These are phyloP conservation scores for Saccopteryx bilineata DNA, from an alignment of 2,113 vertebrate species.

Conservation along the genomic window DNA sequence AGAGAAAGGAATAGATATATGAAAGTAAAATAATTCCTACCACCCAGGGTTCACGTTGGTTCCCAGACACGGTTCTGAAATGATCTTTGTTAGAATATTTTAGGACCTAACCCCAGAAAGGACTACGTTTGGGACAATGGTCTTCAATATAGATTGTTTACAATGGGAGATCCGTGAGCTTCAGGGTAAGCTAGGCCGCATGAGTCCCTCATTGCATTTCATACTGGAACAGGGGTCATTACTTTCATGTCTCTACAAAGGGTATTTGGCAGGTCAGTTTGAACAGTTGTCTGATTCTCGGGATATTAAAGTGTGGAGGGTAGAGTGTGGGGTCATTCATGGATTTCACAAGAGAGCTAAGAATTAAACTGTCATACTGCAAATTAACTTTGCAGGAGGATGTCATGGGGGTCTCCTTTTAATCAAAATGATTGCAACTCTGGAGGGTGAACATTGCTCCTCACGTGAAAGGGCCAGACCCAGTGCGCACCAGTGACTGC, in stretches of 20 bases:
- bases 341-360: not conserved
- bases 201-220: not conserved
- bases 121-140: not conserved
- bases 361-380: not conserved
- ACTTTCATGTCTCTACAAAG: not conserved
- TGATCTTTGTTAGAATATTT: not conserved
- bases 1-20: not conserved
- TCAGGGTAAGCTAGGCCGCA: not conserved
- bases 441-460: not conserved
- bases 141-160: not conserved
- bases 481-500: not conserved
- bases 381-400: not conserved
- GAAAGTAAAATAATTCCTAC: not conserved
- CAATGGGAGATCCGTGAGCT: not conserved
- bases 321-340: not conserved
- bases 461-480: slow-evolving; percentile 40
- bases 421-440: not conserved
- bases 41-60: not conserved
- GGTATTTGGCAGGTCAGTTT: not conserved
- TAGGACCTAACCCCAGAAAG: not conserved
- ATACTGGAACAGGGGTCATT: not conserved
- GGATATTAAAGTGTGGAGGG: not conserved
- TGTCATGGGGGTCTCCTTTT: not conserved
- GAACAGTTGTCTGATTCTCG: not conserved
- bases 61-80: not conserved